Conservation (phyloP, 2,888 invertebrate genomes). For the Trileptium ribeirensis region DNA sequence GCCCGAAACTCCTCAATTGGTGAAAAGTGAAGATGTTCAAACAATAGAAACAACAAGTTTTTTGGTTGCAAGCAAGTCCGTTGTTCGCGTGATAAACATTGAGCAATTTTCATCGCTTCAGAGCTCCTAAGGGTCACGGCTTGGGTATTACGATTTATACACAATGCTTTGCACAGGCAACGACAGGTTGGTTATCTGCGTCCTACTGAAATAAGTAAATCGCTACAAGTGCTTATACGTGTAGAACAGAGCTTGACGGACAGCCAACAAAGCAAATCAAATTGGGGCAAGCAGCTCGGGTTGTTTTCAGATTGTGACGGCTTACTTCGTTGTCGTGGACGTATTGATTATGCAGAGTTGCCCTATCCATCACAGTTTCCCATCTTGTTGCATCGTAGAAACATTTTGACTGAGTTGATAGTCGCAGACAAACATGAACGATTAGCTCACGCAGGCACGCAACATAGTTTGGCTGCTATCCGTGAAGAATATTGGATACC, state of each 20-base stretch:
- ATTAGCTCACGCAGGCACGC: background rate
- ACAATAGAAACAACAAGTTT: too few species aligned
- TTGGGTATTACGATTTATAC: background rate
- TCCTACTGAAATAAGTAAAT: background rate
- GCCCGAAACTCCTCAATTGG: too few species aligned
- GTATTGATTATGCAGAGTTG: background rate
- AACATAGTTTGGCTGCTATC: background rate
- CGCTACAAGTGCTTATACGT: background rate
- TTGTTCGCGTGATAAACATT: background rate
- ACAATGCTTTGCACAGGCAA: background rate
- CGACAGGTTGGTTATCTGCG: background rate
- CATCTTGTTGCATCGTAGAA: background rate
- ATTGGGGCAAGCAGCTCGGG: background rate
- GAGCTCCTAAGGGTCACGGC: background rate
- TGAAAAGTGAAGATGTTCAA: too few species aligned
- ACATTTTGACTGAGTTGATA: background rate
- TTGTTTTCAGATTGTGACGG: background rate
- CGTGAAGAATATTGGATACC: background rate
- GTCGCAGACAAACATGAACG: background rate
- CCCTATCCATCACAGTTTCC: background rate
- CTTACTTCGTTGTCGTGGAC: background rate
- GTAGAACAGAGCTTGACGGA: too few species aligned
- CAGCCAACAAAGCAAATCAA: too few species aligned
- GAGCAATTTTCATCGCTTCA: background rate
- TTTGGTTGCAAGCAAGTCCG: too few species aligned